These are phyloP conservation scores for Phenganax subtilis DNA, from an alignment of 92 coral and sea anemone species.

Conservation along the genomic window DNA sequence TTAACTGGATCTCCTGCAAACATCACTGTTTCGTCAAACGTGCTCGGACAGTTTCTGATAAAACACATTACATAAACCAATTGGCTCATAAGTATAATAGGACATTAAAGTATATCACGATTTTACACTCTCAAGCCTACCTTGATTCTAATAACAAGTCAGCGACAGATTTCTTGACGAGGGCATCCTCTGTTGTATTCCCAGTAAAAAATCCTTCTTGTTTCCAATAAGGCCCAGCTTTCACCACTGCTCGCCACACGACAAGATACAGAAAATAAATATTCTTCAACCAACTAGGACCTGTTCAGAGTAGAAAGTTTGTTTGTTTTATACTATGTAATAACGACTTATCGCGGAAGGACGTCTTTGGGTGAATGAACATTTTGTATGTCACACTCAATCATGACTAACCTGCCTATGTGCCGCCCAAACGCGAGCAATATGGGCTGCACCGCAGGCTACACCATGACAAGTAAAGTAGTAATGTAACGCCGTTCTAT, in stretches of 20 bases:
- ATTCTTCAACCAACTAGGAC: constrained; percentile 91
- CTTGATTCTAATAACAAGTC: constrained; percentile 65
- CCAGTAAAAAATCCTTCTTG: constrained; percentile 89
- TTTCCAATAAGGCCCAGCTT: constrained; percentile 83
- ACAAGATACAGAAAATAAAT: constrained; percentile 85
- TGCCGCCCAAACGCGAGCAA: too few relatives aligned
- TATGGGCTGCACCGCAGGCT: too few relatives aligned
- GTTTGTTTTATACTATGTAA: not conserved
- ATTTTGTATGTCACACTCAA: too few relatives aligned
- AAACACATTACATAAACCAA: not conserved
- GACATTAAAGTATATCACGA: too few relatives aligned
- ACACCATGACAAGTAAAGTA: too few relatives aligned
- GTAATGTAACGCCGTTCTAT: too few relatives aligned
- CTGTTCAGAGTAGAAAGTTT: constrained; percentile 30
- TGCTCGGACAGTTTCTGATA: constrained; percentile 81
- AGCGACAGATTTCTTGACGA: constrained; percentile 53
- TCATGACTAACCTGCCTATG: too few relatives aligned
- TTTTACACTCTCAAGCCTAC: constrained; percentile 36
- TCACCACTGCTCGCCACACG: constrained; percentile 76
- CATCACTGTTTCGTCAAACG: constrained; percentile 93
- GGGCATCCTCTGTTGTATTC: constrained; percentile 60
- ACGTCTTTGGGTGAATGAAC: too few relatives aligned
- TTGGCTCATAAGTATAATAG: not conserved
- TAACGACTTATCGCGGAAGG: not conserved
- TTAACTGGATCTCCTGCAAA: constrained; percentile 73